Conservation (phyloP, 2,113 vertebrate genomes). For the Colossoma macropomum region DNA sequence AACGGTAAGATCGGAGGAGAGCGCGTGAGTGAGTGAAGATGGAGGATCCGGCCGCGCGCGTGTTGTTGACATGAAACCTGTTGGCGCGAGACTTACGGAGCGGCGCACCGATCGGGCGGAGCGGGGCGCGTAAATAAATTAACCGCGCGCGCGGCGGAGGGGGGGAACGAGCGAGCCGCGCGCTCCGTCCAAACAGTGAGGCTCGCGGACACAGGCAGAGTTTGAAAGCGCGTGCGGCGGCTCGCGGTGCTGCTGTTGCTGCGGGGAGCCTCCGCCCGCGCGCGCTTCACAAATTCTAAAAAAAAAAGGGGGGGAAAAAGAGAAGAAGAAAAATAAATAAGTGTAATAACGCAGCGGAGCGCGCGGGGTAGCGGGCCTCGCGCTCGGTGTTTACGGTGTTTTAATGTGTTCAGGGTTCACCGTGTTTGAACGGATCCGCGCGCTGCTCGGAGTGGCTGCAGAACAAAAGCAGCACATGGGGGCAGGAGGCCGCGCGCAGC, state of each 20-base stretch:
- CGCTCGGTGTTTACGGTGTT: constrained; percentile 14
- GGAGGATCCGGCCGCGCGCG: constrained; percentile 74
- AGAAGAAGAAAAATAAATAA: too few relatives aligned
- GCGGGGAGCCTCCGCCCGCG: constrained; percentile 40
- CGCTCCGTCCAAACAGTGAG: neutral
- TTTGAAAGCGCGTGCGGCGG: constrained; percentile 84
- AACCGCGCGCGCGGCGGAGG: neutral
- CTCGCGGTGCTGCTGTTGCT: constrained; percentile 38
- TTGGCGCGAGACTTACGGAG: constrained; percentile 64
- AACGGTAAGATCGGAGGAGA: constrained; percentile 49
- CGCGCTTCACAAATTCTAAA: constrained; percentile 18
- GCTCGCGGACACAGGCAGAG: constrained; percentile 82
- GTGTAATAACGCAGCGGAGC: constrained; percentile 30
- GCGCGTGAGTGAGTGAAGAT: constrained; percentile 75
- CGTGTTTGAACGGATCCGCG: constrained; percentile 42
- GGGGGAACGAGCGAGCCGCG: neutral
- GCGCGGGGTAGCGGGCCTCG: neutral
- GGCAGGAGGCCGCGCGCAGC: constrained; percentile 78
- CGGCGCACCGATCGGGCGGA: neutral
- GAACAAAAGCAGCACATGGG: constrained; percentile 90
- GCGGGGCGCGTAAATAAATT: neutral
- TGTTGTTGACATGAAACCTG: constrained; percentile 77
- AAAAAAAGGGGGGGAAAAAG: neutral
- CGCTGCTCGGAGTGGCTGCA: constrained; percentile 64
- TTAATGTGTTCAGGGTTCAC: constrained; percentile 30